Base-by-base conservation (phyloP, 2,888 invertebrate species). In the Hyppa rectilinea region DNA sequence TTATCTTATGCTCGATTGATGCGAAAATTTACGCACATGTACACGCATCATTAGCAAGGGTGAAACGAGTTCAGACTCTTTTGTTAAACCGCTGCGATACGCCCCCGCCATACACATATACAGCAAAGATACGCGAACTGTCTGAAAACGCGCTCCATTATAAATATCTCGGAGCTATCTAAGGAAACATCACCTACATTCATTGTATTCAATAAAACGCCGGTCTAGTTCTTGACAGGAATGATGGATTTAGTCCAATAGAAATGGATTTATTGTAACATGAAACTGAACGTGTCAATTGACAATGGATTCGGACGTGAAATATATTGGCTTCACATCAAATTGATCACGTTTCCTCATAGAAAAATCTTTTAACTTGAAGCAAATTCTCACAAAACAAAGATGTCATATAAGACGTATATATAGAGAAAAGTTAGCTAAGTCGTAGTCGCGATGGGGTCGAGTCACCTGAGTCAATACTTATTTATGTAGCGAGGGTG, bases 401-500 rank as follows among this genome's bases (percentile, higher is more conserved):
- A 60, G 23, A 58, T 60, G 34, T 49, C 61, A 34, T 63, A 31
- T 65, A n/a, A 68, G 23, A 31, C n/a, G 38, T 34, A 20, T 71
- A 71, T 31, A 71, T 58, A 47, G 59, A 71, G 67, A 83, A 67
- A 76, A 20, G 71, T 69, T 58, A 55, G 59, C 23, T 1, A 31
- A 53, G 55, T 58, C n/a, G n/a, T n/a, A n/a, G n/a, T n/a, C 53
- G 40, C 62, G 73, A 59, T 71, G 73, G 75, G 81, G 71, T 55
- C 70, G 40, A 74, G 83, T 85, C 87, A 88, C 88, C 87, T 89
- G 88, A 88, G 90, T 91, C 88, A 91, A 91, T 88, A 86, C 72
- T 82, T 89, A 89, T 91, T 91, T 88, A 87, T 87, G 85, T 85
- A 85, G 73, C 80, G 89, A 90, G 92, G 93, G 93, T 90, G 89